Percentiles rank a stretch among this genome's conserved stretches.
Conservation (phyloP, 2,888 invertebrate genomes). For the Leptarthrus brevirostris region DNA sequence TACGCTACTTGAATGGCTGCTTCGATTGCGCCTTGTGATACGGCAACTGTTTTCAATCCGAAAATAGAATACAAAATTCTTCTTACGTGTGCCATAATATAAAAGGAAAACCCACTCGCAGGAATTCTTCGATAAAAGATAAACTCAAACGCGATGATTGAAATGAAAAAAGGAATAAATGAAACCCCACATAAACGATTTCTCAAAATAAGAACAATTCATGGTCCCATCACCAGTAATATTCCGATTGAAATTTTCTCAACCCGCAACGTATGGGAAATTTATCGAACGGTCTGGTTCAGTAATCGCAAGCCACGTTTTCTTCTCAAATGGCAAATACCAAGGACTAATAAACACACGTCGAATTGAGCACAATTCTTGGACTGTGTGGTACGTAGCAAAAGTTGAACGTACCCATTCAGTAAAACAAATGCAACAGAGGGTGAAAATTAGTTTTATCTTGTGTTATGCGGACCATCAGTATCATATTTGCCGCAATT, state of each 20-base stretch:
- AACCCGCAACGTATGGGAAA: neutral
- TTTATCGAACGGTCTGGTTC: neutral
- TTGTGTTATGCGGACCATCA: slow-evolving; percentile 11
- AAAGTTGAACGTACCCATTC: slow-evolving; percentile 6
- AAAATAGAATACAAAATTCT: slow-evolving; percentile 20
- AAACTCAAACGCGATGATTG: slow-evolving; percentile 34
- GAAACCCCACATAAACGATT: slow-evolving; percentile 7
- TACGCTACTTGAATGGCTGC: slow-evolving; percentile 3
- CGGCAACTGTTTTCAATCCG: neutral
- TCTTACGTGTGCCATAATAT: slow-evolving; percentile 6
- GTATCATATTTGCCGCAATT: neutral
- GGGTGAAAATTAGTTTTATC: slow-evolving; percentile 42
- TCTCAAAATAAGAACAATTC: neutral
- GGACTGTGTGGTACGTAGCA: no score
- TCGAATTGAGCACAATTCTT: slow-evolving; percentile 16
- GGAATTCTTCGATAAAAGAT: slow-evolving; percentile 12
- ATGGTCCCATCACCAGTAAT: neutral
- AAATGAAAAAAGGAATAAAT: slow-evolving; percentile 25
- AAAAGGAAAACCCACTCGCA: neutral
- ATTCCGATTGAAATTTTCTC: neutral
- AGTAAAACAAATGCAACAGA: slow-evolving; percentile 1
- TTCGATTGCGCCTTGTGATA: neutral
- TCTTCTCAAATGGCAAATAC: slow-evolving; percentile 15
- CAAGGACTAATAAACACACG: slow-evolving; percentile 9
- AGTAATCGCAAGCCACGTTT: neutral